Evolutionary conservation across 2,797 vertebrate species (phyloP).

Genomic region (Microtus agrestis): DNA sequence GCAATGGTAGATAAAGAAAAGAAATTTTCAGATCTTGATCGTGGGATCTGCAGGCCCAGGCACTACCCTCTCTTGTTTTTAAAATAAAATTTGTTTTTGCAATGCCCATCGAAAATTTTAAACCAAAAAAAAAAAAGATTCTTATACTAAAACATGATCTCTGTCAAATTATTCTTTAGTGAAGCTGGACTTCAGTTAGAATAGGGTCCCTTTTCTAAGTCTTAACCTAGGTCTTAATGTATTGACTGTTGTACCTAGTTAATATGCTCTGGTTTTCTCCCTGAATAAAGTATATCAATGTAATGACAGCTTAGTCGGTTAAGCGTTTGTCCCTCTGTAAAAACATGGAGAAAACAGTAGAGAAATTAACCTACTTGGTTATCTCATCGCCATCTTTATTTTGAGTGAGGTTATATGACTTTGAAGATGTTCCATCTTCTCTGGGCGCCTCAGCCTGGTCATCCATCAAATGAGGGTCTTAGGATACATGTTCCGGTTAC

Average conservation of each 20-base stretch:
- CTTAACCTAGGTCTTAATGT: not conserved
- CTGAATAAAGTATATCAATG: not conserved
- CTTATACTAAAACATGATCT: conserved; percentile 39
- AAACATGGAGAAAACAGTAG: not conserved
- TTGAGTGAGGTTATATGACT: not conserved
- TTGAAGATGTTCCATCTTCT: not conserved
- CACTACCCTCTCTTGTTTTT: not conserved
- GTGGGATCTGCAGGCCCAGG: not conserved
- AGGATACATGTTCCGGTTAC: too few species aligned
- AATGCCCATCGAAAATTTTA: not conserved
- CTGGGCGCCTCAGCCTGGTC: not conserved
- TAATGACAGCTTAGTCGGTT: not conserved
- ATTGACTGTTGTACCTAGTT: not conserved
- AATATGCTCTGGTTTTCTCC: not conserved
- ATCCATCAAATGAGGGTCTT: not conserved
- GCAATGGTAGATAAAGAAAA: not conserved
- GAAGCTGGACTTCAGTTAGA: conserved; percentile 34
- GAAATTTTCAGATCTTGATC: not conserved
- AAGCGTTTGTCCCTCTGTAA: not conserved
- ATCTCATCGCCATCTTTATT: not conserved
- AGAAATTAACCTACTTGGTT: not conserved
- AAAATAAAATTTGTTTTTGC: conserved; percentile 42
- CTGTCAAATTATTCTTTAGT: not conserved
- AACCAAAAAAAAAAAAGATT: not conserved
- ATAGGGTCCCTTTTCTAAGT: not conserved